Conservation (phyloP, 2,888 invertebrate genomes). For the Salticus scenicus region DNA sequence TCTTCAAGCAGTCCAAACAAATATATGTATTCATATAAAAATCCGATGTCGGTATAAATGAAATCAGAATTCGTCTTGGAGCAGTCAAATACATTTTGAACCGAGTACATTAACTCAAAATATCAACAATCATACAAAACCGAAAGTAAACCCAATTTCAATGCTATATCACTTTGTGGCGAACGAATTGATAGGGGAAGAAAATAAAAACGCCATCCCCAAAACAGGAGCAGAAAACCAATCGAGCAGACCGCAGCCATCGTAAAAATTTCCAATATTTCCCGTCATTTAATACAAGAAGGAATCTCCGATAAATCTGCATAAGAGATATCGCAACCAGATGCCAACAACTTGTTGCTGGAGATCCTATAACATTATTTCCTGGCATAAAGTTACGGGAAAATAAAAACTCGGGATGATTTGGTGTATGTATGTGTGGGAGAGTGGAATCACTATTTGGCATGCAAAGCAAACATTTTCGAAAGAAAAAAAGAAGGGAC, state of each 20-base stretch:
- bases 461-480: conserved; percentile 22
- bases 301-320: conserved; percentile 11
- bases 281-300: conserved; percentile 56
- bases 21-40: neutral
- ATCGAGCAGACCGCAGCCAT: neutral
- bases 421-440: conserved; percentile 29
- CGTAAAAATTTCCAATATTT: conserved; percentile 17
- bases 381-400: neutral
- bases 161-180: neutral
- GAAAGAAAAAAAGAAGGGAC: conserved; percentile 10
- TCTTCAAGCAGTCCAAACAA: neutral
- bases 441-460: neutral
- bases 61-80: conserved; percentile 21
- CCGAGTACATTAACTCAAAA: conserved; percentile 21
- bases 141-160: neutral
- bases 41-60: conserved; percentile 9
- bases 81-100: conserved; percentile 61
- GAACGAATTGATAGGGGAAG: neutral
- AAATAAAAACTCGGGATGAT: neutral
- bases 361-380: neutral
- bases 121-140: conserved; percentile 7
- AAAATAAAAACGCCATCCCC: neutral
- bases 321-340: conserved; percentile 13
- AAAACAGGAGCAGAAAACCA: neutral
- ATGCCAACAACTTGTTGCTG: conserved; percentile 17